Evolutionary conservation across 30 jellyfish, hydroid and myxozoan species (phyloP).

Genomic region (Cassiopea xamachana): DNA sequence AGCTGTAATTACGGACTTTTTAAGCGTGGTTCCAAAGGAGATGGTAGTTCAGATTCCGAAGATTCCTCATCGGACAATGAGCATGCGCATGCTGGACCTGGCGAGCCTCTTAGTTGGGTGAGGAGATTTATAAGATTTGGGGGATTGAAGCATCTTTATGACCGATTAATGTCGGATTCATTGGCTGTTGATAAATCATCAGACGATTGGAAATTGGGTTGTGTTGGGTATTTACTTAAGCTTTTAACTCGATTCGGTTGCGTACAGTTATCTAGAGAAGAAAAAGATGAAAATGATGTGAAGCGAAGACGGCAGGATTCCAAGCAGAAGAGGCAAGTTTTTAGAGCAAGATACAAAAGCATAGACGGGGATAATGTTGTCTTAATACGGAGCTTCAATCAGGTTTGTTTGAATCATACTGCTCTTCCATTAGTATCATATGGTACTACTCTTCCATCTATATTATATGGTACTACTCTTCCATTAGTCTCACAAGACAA

Average conservation of each 20-base stretch:
- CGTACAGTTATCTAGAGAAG: slow-evolving; percentile 60
- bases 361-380: slow-evolving; percentile 96
- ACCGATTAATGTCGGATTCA: slow-evolving; percentile 63
- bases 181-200: slow-evolving; percentile 42
- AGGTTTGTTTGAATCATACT: slow-evolving; percentile 54
- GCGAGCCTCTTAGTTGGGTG: slow-evolving; percentile 87
- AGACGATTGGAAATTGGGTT: slow-evolving; percentile 92
- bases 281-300: slow-evolving; percentile 50
- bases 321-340: slow-evolving; percentile 75
- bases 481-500: too few relatives aligned
- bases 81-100: slow-evolving; percentile 27
- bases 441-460: too few relatives aligned
- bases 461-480: too few relatives aligned
- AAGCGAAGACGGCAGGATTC: slow-evolving; percentile 45
- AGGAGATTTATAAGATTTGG: slow-evolving; percentile 81
- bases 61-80: slow-evolving; percentile 86
- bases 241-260: slow-evolving; percentile 95
- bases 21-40: slow-evolving; percentile 59
- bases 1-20: slow-evolving; percentile 59
- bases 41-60: slow-evolving; percentile 91
- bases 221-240: slow-evolving; percentile 83
- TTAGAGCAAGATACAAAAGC: slow-evolving; percentile 96
- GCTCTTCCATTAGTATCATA: too few relatives aligned
- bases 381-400: slow-evolving; percentile 87
- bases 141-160: slow-evolving; percentile 77